Evolutionary conservation across 2,797 vertebrate genomes (phyloP), one percentile per base, ranked within the genome.

Genomic region (Pseudopleuronectes americanus): DNA sequence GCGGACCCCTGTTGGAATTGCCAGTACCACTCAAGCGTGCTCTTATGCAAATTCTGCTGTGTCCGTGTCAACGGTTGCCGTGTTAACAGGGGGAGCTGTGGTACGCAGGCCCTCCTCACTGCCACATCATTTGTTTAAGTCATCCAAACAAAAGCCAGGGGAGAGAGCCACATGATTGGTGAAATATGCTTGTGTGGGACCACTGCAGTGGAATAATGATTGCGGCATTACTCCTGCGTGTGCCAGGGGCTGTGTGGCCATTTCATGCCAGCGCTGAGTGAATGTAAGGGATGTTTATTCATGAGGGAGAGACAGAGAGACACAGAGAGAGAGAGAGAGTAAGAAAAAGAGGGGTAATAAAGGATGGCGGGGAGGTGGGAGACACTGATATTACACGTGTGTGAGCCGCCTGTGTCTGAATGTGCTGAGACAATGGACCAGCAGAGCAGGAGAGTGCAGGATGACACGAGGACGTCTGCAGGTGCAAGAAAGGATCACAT

Each of bases 111-210:
- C 87, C 89, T 90, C 85, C 93, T 87, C 84, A 88, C 90, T 93
- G 94, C 91, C 92, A 95, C 94, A 94, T 95, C 93, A 94, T 96
- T 96, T 95, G 94, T 96, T 95, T 94, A 95, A 96, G 95, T 95
- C 95, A 94, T 95, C 94, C 94, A 95, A 92, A 95, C 95, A 95
- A 95, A 95, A 95, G 94, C 92, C 93, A 90, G 94, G 93, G 93
- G 94, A 94, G 93, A 94, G 92, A 88, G 93, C 90, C 93, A 94
- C 92, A 94, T 95, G 95, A 96, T 95, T 94, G 95, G 94, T 93
- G 94, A 95, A 96, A 95, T 95, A 95, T 95, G 94, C 93, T 93
- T 91, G 94, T 94, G 93, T 90, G 93, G 93, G 94, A 94, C 89
- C 88, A 93, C 92, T 93, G 94, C 93, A 92, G 92, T 93, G 92